Evolutionary conservation across 2,113 vertebrate genomes (phyloP).

Genomic region (Emydocephalus ijimae): DNA sequence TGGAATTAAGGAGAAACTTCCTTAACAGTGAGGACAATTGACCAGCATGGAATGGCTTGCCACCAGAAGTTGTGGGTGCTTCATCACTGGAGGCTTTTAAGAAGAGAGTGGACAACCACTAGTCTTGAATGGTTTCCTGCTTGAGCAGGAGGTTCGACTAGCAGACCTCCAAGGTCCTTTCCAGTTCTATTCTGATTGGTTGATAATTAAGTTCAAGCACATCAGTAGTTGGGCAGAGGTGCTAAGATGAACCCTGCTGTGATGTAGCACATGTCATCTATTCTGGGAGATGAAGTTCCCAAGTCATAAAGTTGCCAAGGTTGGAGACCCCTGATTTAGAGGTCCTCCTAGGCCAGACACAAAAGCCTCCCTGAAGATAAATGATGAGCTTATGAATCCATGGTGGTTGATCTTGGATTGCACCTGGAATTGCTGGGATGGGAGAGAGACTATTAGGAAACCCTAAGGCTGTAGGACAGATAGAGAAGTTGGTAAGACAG

Average conservation of each 20-base stretch:
- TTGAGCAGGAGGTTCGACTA: not conserved
- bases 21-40: not conserved
- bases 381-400: not conserved
- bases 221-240: not conserved
- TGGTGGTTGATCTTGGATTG: not conserved
- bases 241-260: too few relatives aligned
- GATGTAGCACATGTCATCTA: too few relatives aligned
- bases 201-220: too few relatives aligned
- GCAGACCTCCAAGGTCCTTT: not conserved
- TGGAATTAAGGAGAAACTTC: not conserved
- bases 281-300: too few relatives aligned
- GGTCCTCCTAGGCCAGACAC: not conserved
- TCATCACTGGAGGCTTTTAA: not conserved
- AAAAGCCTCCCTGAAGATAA: not conserved
- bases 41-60: not conserved
- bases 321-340: too few relatives aligned
- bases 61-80: not conserved
- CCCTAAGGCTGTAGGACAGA: not conserved
- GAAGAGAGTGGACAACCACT: not conserved
- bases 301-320: too few relatives aligned
- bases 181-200: not conserved
- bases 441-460: not conserved
- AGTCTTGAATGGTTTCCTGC: not conserved
- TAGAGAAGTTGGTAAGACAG: not conserved
- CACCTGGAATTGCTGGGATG: not conserved